Percentiles rank a stretch among this genome's conserved stretches.
Conservation (phyloP, 2,113 vertebrate species). For the Trinectes maculatus region DNA sequence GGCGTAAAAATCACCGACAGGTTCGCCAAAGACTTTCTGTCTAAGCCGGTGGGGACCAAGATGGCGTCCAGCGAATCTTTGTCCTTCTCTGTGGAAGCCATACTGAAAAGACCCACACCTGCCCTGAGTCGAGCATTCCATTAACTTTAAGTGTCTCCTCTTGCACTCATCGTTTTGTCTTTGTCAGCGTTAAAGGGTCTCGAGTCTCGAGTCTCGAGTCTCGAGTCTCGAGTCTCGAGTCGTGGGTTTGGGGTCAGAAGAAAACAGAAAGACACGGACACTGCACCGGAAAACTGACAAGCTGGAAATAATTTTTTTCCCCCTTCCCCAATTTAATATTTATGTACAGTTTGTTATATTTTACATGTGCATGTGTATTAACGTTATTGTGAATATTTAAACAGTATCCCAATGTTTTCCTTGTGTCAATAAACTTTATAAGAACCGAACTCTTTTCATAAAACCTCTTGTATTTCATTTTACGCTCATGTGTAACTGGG, state of each 20-base stretch:
- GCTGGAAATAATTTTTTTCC: conserved; percentile 5
- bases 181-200: too few relatives aligned
- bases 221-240: conserved; percentile 9
- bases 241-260: conserved; percentile 11
- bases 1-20: conserved; percentile 83
- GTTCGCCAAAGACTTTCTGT: conserved; percentile 84
- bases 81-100: conserved; percentile 97
- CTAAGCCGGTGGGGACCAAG: conserved; percentile 87
- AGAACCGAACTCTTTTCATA: conserved; percentile 54
- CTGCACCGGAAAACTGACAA: conserved; percentile 31
- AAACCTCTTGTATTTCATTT: conserved; percentile 56
- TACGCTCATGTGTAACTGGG: conserved; percentile 13
- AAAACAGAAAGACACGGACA: conserved; percentile 26
- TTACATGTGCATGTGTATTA: conserved; percentile 77
- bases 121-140: conserved; percentile 86
- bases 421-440: conserved; percentile 80
- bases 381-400: conserved; percentile 83
- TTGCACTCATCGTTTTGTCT: too few relatives aligned
- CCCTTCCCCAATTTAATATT: conserved; percentile 50
- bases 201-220: background rate
- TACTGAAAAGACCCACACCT: conserved; percentile 90
- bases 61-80: conserved; percentile 85
- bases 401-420: conserved; percentile 70
- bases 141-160: conserved; percentile 46
- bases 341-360: conserved; percentile 72